Base-by-base conservation (phyloP, 2,888 invertebrate species). In the Steromphala cineraria region DNA sequence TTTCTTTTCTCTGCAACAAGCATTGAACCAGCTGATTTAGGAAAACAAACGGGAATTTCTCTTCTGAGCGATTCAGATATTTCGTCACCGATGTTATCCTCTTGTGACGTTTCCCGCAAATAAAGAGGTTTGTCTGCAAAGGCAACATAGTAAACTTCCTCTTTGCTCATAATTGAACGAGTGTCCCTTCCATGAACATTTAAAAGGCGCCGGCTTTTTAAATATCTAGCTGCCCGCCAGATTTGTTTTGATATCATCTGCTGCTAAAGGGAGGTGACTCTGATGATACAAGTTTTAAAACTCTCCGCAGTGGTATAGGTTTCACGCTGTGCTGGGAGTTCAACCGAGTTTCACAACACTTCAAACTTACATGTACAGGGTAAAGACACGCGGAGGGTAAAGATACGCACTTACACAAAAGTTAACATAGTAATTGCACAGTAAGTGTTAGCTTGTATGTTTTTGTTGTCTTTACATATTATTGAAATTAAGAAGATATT, bases 61-160 rank as follows among this genome's bases (percentile, higher is more conserved):
- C 17, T 19, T 75, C 46, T 56, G n/a, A 52, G 1, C 62, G 4
- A 53, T 0, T 75, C 28, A 56, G 19, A n/a, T 4, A 21, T 19
- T 8, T 56, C 40, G 24, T 75, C 24, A 5, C 52, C n/a, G 15
- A 52, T 46, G 15, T 55, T 24, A 15, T 62, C 56, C 15, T 40
- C 53, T 7, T 74, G 53, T 8, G 55, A 19, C 24, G n/a, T n/a
- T n/a, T 46, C 53, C 13, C 24, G 19, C 46, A 82, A 40, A 28
- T 62, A 74, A 4, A 67, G 36, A 17, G 82, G 71, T 80, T 75
- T 80, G 19, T 82, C 82, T 15, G 82, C 79, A 74, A 82, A 82
- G 21, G 55, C 24, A 7, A 53, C 56, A 55, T 21, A 56, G 2
- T 55, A 77, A n/a, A 36, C 13, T 15, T 55, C 55, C 10, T n/a